phyloP scores from a whole-genome alignment of 2,113 vertebrate genomes.

The Rhineura floridana region DNA sequence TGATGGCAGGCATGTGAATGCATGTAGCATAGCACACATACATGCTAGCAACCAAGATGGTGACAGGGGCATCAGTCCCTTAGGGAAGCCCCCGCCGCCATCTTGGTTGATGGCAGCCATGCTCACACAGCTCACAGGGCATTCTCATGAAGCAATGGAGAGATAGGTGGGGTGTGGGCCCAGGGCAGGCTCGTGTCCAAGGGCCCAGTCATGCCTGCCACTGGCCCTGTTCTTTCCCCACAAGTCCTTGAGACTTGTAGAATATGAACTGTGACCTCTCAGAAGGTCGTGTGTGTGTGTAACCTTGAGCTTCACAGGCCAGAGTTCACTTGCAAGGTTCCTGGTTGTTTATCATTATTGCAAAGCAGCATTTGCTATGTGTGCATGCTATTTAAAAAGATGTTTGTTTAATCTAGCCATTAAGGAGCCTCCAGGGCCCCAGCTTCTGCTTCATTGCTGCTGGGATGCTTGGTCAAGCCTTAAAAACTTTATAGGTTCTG shows the following conservation, averaged over 20 bases:
- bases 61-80: no score
- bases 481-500: constrained; percentile 76
- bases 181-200: no score
- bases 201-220: no score
- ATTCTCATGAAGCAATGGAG: no score
- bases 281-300: constrained; percentile 26
- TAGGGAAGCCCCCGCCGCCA: no score
- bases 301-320: constrained; percentile 31
- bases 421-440: constrained; percentile 68
- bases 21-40: no score
- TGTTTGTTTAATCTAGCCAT: constrained; percentile 71
- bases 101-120: no score
- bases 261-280: background rate
- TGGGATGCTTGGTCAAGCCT: constrained; percentile 76
- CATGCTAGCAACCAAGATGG: no score
- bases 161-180: no score
- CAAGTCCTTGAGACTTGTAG: background rate
- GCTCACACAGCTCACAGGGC: no score
- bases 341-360: constrained; percentile 44
- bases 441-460: constrained; percentile 68
- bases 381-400: constrained; percentile 58
- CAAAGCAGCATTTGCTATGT: background rate
- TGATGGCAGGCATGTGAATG: no score
- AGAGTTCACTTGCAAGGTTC: constrained; percentile 37
- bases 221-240: background rate